Evolutionary conservation across 2,113 vertebrate species (phyloP).

Genomic region (Pongo abelii): DNA sequence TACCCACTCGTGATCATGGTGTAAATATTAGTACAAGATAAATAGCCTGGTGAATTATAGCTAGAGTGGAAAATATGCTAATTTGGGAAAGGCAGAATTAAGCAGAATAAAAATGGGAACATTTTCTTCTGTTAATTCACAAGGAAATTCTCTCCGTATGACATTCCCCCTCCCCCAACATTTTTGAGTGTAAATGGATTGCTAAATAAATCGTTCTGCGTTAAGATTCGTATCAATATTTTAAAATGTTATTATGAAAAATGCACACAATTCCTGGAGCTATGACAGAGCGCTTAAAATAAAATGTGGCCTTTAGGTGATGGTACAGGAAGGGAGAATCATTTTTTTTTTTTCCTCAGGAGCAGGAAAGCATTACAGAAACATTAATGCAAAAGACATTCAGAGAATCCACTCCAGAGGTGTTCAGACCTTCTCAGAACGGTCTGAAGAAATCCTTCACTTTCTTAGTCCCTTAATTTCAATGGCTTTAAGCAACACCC

Average conservation of each 20-base stretch:
- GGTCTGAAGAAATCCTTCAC: fast-evolving
- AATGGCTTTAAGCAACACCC: not conserved
- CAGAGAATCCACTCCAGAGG: conserved; percentile 31
- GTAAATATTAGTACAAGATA: not conserved
- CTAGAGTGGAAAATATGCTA: not conserved
- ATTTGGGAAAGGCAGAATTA: conserved; percentile 49
- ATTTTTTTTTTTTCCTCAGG: not conserved
- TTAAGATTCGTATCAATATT: conserved; percentile 82
- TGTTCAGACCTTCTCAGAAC: not conserved
- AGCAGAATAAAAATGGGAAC: conserved; percentile 61
- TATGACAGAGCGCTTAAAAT: conserved; percentile 76
- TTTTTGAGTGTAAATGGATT: conserved; percentile 75
- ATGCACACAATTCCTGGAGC: conserved; percentile 78
- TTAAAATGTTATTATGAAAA: conserved; percentile 83
- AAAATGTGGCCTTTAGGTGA: conserved; percentile 75
- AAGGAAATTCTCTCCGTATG: conserved; percentile 61
- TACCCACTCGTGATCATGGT: fast-evolving
- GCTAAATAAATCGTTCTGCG: conserved; percentile 74
- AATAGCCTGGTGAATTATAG: not conserved
- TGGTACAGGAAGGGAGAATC: not conserved
- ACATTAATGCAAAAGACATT: not conserved
- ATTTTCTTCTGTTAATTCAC: conserved; percentile 67
- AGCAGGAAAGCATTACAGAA: not conserved
- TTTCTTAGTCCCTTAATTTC: not conserved
- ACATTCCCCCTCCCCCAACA: conserved; percentile 59